Base-by-base conservation (phyloP, 2,888 invertebrate species). In the Pyrochroa serraticornis region DNA sequence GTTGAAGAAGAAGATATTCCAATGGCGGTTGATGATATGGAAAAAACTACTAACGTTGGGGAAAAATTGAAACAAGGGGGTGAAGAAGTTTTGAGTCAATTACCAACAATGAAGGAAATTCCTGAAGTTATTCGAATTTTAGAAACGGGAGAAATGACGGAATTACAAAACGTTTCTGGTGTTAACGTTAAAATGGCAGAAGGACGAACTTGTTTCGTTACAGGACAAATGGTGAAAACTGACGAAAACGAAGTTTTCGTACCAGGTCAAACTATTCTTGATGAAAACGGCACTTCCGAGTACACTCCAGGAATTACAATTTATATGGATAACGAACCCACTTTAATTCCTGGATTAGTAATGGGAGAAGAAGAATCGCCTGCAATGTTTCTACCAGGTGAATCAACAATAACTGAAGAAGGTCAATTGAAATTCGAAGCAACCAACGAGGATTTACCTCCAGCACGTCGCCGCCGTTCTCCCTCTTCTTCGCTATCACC, bases 281-380 rank as follows among this genome's bases (percentile, higher is more conserved):
- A 87, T 0, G 84, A 85, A 46, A 87, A 88, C 61, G 90, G 90
- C 0, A 87, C 86, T 0, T 85, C 87, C 10, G 84, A 87, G 62
- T 91, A 91, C 70, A 88, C 90, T n/a, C 90, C 91, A 0, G 90
- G 91, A 7, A 89, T 90, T 77, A 89, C 90, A 56, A 87, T 90
- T 48, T 86, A 88, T 75, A 88, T 89, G 1, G 87, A 88, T 73
- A 85, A 86, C 31, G 90, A 90, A 0, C 89, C 90, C 0, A 89
- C 88, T 0, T 89, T 91, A 68, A 89, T 91, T 67, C 90, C 91
- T 0, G 91, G 91, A 30, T 88, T 91, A 77, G 88, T 91, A 6
- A 90, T 91, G 74, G 76, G 75, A 8, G 84, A 84, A 67, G 82
- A 85, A 13, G 77, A 75, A 10, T 79, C 79, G 6, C 61, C 68